These are phyloP conservation scores for Lamproptera curius DNA, from an alignment of 2,888 invertebrate species.

Conservation along the genomic window DNA sequence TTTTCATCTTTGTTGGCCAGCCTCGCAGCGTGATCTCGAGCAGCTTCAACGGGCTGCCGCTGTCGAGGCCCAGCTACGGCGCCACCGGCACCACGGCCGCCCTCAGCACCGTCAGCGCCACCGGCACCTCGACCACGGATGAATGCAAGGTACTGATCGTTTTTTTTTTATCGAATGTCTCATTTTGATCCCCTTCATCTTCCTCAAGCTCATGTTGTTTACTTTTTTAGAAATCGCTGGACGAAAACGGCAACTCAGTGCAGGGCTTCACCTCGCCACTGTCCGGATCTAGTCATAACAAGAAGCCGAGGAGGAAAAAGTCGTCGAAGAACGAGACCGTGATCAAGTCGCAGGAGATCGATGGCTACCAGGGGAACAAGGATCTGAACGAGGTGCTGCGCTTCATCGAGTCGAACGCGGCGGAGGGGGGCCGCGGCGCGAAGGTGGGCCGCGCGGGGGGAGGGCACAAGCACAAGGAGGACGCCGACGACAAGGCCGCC, in stretches of 20 bases:
- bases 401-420: conserved; percentile 84
- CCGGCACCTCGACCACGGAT: conserved; percentile 42
- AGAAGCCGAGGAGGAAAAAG: conserved; percentile 79
- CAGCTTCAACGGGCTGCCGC: conserved; percentile 59
- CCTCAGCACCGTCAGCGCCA: conserved; percentile 40
- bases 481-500: conserved; percentile 58
- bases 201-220: too few relatives aligned
- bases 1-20: too few relatives aligned
- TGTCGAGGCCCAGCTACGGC: conserved; percentile 55
- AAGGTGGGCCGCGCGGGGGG: conserved; percentile 40
- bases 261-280: conserved; percentile 72
- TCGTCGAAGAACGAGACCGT: conserved; percentile 78
- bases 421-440: conserved; percentile 51
- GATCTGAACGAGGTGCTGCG: conserved; percentile 87
- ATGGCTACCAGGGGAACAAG: conserved; percentile 88
- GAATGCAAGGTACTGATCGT: conserved; percentile 65
- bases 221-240: conserved; percentile 83
- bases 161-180: too few relatives aligned
- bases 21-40: conserved; percentile 57
- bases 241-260: conserved; percentile 90
- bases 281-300: conserved; percentile 70
- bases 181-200: too few relatives aligned
- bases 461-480: conserved; percentile 61
- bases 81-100: conserved; percentile 39
- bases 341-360: conserved; percentile 80